Percentiles rank a stretch among this genome's conserved stretches.
Evolutionary conservation across 2,888 invertebrate species (phyloP).

Genomic region (Morpho deidamia): DNA sequence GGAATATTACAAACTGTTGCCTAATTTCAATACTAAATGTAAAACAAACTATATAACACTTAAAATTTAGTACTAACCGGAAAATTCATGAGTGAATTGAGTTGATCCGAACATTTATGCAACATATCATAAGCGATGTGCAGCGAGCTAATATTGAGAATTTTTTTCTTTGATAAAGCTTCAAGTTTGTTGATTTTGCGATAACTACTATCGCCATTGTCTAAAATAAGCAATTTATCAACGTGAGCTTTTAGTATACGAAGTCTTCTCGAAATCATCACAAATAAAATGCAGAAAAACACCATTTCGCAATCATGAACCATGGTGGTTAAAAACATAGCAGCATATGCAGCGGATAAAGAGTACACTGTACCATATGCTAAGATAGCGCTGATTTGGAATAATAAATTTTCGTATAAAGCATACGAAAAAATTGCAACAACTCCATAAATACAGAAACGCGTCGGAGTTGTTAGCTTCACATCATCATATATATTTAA

Average conservation of each 20-base stretch:
- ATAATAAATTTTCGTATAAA: constrained; percentile 30
- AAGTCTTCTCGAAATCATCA: constrained; percentile 39
- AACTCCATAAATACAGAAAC: constrained; percentile 29
- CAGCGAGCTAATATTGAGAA: constrained; percentile 42
- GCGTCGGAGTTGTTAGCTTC: constrained; percentile 27
- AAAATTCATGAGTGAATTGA: constrained; percentile 52
- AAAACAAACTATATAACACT: no score
- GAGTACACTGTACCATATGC: neutral
- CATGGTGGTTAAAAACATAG: constrained; percentile 30
- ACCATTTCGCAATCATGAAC: constrained; percentile 48
- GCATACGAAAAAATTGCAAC: constrained; percentile 27
- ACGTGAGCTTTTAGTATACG: constrained; percentile 47
- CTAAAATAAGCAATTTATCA: constrained; percentile 32
- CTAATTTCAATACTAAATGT: no score
- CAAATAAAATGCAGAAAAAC: constrained; percentile 39
- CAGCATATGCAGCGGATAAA: constrained; percentile 6
- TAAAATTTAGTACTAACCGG: constrained; percentile 37
- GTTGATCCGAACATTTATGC: constrained; percentile 47
- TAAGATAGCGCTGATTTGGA: neutral
- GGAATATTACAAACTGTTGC: no score
- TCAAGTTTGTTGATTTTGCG: constrained; percentile 31
- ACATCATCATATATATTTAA: constrained; percentile 43
- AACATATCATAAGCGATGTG: constrained; percentile 51
- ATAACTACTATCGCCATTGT: neutral
- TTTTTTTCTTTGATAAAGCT: constrained; percentile 38